Evolutionary conservation across 2,888 invertebrate species (phyloP), one percentile per base, ranked within the genome.

Genomic region (Tipula helvola): DNA sequence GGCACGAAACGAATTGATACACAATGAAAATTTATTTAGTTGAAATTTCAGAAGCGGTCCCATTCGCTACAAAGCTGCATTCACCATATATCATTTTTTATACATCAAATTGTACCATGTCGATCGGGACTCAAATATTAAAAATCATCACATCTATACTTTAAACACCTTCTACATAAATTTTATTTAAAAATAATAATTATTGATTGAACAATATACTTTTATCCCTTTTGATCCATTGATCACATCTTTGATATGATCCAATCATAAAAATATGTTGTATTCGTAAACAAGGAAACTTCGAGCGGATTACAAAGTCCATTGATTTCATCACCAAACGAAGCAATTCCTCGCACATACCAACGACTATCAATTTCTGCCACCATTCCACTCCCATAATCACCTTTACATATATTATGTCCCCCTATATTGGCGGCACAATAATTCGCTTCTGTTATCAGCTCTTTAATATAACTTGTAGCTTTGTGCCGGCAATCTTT

Each of bases 381-480:
- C 18, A 90, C 88, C 88, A 92, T 91, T 0, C 92, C 93, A 83
- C 93, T 92, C 0, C 93, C 93, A 86, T 93, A 93, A 88, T 93
- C 93, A 1, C 93, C 93, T 57, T 93, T 93, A 88, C 93, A 93
- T 3, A 92, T 92, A 28, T 28, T 71, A 3, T 71, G 28, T 10
- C 71, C 71, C 0, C 28, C 12, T 71, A 8, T 28, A 71, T 28
- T 18, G 12, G 71, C 71, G 28, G 28, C 71, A 71, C 71, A 71
- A 71, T 71, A 71, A 12, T 71, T 71, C 3, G 71, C 8, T 10
- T 71, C 71, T 2, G 18, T 71, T 3, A 71, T 2, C 0, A 71
- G 18, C 28, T 71, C 71, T 12, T 28, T 18, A 4, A 71, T 71
- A 10, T 4, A 12, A 12, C 28, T 28, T 1, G 71, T 0, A 18